phyloP scores from a whole-genome alignment of 1,140 invertebrate genomes.

The Brachionus plicatilis region DNA sequence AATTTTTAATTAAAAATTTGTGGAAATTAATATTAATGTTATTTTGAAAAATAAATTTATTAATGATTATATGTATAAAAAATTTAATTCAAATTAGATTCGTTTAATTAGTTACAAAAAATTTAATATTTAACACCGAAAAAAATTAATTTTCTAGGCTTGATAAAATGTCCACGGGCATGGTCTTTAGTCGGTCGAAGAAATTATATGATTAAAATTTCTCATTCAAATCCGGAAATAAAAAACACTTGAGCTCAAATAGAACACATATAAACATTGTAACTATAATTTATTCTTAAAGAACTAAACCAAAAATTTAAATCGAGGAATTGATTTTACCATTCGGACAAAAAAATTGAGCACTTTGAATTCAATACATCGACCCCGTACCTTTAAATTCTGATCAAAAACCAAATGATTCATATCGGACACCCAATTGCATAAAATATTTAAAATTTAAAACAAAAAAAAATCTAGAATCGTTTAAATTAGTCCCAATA shows the following conservation, averaged over 20 bases:
- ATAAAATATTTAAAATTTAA: not conserved
- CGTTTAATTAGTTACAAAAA: not conserved
- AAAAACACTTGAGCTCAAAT: not conserved
- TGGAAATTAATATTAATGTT: too few relatives aligned
- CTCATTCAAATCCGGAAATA: not conserved
- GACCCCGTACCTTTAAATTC: not conserved
- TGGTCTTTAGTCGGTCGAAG: not conserved
- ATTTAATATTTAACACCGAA: not conserved
- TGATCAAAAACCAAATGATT: not conserved
- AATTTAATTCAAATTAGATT: not conserved
- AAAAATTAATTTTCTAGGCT: not conserved
- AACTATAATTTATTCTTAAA: not conserved
- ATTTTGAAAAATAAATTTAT: not conserved
- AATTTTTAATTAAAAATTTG: too few relatives aligned
- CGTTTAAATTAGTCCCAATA: not conserved
- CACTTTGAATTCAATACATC: not conserved
- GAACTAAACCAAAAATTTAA: not conserved
- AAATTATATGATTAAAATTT: not conserved
- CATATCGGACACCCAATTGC: not conserved
- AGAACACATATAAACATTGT: not conserved
- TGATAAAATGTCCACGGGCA: not conserved
- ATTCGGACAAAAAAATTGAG: not conserved
- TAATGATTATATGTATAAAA: not conserved
- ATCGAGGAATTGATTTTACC: not conserved
- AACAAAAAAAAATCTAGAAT: not conserved